Evolutionary conservation across 2,888 invertebrate genomes (phyloP).

Genomic region (Therioaphis trifolii): DNA sequence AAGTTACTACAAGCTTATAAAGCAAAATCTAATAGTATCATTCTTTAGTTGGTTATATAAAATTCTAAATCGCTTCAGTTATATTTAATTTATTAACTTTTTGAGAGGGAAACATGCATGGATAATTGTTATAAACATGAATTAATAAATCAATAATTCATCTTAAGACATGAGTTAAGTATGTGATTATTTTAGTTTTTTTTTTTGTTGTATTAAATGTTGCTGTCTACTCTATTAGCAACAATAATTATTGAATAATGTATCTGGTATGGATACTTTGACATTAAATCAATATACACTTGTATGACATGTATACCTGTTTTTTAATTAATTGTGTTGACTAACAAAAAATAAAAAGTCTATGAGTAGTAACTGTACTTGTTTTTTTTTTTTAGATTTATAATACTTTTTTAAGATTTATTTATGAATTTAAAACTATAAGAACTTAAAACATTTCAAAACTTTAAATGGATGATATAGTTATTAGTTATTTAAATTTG

Average conservation of each 20-base stretch:
- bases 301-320: neutral
- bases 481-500: too few relatives aligned
- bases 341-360: neutral
- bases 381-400: neutral
- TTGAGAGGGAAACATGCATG: neutral
- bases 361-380: neutral
- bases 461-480: too few relatives aligned
- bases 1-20: constrained; percentile 50
- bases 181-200: neutral
- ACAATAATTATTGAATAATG: too few relatives aligned
- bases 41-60: too few relatives aligned
- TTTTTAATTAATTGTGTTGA: neutral
- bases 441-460: too few relatives aligned
- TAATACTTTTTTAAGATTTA: too few relatives aligned
- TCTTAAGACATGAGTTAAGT: neutral
- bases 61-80: constrained; percentile 1
- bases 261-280: too few relatives aligned
- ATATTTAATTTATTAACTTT: neutral
- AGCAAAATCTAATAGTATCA: neutral
- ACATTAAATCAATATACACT: neutral
- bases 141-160: too few relatives aligned
- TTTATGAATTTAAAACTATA: too few relatives aligned
- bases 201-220: neutral
- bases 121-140: too few relatives aligned
- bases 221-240: too few relatives aligned